Base-by-base conservation (phyloP, 2,888 invertebrate species). In the Morpho deidamia region DNA sequence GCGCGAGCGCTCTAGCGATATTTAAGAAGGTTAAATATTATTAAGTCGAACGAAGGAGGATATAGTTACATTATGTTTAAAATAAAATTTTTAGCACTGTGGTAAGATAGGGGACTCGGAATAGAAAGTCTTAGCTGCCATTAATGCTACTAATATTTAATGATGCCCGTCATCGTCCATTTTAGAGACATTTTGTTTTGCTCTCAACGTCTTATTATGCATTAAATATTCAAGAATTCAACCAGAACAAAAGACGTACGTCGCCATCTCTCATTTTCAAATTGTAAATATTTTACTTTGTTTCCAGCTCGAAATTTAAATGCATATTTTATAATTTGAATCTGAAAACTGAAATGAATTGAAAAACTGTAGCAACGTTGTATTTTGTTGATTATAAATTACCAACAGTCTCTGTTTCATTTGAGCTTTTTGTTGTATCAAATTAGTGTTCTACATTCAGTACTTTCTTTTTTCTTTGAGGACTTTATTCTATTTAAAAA, bases 181-280 rank as follows among this genome's bases (percentile, higher is more conserved):
- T 49, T 7, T 7, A 12, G 35, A 42, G 12, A 32, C 12, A 32
- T 40, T 48, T 11, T 33, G 12, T 33, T 41, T 14, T 33, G 33
- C 46, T 33, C 48, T 35, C 44, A 7, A 8, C 34, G 41, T 49
- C 41, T 42, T 34, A 12, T 49, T 42, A 14, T 35, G 12, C 14
- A 49, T 49, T 49, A 35, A 49, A 49, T 35, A 49, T 42, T 49
- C 49, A 42, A 9, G 33, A 12, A 42, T 49, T 14, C 41, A 35
- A 49, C 41, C 48, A 42, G 41, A 35, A 49, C 49, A 49, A 49
- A 42, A 42, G 49, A 11, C 10, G 39, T 40, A 40, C 34, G 32
- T n/a, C 12, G 11, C 38, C 32, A 35, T 49, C 12, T 35, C 35
- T 42, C 34, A 35, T 48, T 41, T 41, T 48, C 40, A 23, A 40